phyloP scores from a whole-genome alignment of 2,888 invertebrate genomes.

The Therioaphis trifolii region DNA sequence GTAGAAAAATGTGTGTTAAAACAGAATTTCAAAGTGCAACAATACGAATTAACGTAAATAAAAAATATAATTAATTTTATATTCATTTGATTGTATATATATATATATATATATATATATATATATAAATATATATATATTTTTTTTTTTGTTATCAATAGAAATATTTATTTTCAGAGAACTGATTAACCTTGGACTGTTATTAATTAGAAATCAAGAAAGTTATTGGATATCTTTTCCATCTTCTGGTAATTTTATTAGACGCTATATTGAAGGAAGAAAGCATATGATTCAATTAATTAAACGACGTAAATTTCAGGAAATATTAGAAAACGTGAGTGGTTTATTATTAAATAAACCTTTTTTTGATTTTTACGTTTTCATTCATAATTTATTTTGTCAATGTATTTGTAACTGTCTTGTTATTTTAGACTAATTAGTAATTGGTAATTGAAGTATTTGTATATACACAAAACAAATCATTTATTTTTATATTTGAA shows the following conservation, averaged over 20 bases:
- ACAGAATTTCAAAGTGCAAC: slow-evolving; percentile 52
- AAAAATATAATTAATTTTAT: neutral
- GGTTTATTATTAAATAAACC: neutral
- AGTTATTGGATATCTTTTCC: slow-evolving; percentile 64
- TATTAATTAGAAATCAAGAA: slow-evolving; percentile 61
- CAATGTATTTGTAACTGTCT: too few species aligned
- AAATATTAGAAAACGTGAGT: slow-evolving; percentile 63
- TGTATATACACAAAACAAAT: too few species aligned
- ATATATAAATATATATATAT: too few species aligned
- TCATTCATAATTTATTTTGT: neutral
- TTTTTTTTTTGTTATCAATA: neutral
- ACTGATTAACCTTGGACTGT: slow-evolving; percentile 62
- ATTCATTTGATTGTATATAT: neutral
- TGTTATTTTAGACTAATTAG: too few species aligned
- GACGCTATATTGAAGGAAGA: slow-evolving; percentile 54
- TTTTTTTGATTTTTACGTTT: too few species aligned
- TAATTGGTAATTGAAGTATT: neutral
- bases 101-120: too few species aligned
- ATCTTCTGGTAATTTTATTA: slow-evolving; percentile 63
- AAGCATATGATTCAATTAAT: slow-evolving; percentile 59
- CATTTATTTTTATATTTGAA: too few species aligned
- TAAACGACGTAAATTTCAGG: slow-evolving; percentile 60
- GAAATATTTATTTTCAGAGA: slow-evolving; percentile 46
- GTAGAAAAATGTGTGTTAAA: slow-evolving; percentile 30
- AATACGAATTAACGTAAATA: slow-evolving; percentile 52